Base-by-base conservation (phyloP, 2,113 vertebrate species). In the Rhinolophus sinicus region DNA sequence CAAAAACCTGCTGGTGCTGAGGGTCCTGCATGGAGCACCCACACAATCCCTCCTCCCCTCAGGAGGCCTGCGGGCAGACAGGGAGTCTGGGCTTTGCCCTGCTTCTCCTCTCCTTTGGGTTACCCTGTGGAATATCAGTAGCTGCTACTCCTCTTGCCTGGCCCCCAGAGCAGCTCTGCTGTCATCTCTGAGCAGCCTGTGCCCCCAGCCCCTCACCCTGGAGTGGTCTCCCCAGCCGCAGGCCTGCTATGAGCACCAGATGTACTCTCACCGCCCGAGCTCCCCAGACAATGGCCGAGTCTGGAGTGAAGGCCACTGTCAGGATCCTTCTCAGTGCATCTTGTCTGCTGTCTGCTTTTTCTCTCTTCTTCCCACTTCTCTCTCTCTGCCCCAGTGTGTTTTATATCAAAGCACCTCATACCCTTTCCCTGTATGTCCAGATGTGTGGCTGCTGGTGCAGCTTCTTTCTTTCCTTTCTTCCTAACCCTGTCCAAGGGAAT, bases 1-100 rank as follows among this genome's bases (percentile, higher is more conserved):
- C 98, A 4, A 99, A 99, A 98, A 94, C 98, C 96, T 99, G 99
- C 98, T 99, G 99, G 99, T 99, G 99, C 98, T 99, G 98, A 99
- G 97, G 97, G 67, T 62, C 86, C 83, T 81, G 33, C 0, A 52
- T 91, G 82, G 82, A 77, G 90, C 60, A 18, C n/a, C 78, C 62
- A 12, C 72, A 58, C 28, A 13, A 5, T 16, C 86, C 93, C 40
- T 76, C 19, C 28, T 65, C 85, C 89, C 89, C 38, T 78, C 92
- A 50, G 91, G 94, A 97, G 90, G 96, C 91, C 50, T 19, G 47
- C 1, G 76, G 92, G 94, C 94, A 93, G 91, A 64, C 50, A 26
- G 93, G 95, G 69, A 81, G 82, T 56, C 93, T 22, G 92, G 95
- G 89, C 94, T 50, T 44, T 28, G 83, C 82, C 76, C 83, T 26